Percentiles rank a stretch among this genome's conserved stretches.
Conservation (phyloP, 2,113 vertebrate genomes). For the Arenaria interpres region DNA sequence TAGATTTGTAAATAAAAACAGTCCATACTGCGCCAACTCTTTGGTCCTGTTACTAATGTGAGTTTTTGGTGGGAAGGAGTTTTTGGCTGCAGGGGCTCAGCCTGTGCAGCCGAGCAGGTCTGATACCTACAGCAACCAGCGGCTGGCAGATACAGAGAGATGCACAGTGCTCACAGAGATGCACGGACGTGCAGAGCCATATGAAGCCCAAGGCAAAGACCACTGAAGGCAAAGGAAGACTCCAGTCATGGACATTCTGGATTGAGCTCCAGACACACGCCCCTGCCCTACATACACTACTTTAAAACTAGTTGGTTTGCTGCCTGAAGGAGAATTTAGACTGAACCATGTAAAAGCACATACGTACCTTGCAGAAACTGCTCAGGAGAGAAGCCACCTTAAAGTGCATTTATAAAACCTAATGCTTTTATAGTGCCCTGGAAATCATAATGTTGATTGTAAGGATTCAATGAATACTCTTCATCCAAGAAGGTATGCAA, state of each 20-base stretch:
- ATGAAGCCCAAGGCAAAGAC: background rate
- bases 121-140: background rate
- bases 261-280: background rate
- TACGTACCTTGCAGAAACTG: background rate
- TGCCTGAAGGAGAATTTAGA: background rate
- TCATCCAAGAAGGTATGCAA: background rate
- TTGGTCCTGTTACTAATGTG: background rate
- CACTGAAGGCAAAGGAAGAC: background rate
- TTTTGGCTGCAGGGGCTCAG: background rate
- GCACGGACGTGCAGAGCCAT: fast-evolving
- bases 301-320: background rate
- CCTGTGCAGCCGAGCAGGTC: background rate
- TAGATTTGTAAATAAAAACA: conserved; percentile 62
- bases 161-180: background rate
- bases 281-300: background rate
- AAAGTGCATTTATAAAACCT: background rate
- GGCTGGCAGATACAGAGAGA: background rate
- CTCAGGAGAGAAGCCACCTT: background rate
- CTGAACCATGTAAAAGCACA: background rate
- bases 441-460: background rate
- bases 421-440: background rate
- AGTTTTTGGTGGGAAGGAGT: background rate
- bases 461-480: background rate
- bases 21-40: background rate
- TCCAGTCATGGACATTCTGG: background rate